Conservation (phyloP, 2,888 invertebrate genomes). For the Brassicogethes aeneus region DNA sequence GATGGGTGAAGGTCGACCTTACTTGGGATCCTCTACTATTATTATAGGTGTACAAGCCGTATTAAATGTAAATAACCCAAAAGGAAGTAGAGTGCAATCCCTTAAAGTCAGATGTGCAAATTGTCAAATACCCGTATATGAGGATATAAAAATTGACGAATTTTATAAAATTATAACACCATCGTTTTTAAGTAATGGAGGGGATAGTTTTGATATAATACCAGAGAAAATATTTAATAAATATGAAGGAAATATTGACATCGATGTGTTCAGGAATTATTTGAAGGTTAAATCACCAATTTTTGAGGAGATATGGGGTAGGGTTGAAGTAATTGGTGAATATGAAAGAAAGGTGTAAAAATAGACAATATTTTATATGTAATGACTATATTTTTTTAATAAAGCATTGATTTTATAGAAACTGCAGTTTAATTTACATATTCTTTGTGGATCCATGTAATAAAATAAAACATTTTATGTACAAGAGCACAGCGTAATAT, state of each 20-base stretch:
- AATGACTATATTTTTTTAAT: too few species aligned
- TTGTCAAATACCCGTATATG: conserved; percentile 56
- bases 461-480: too few species aligned
- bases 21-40: too few species aligned
- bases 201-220: conserved; percentile 56
- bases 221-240: conserved; percentile 44
- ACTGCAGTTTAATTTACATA: too few species aligned
- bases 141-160: conserved; percentile 46
- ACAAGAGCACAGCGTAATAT: too few species aligned
- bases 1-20: too few species aligned
- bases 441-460: too few species aligned
- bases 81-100: conserved; percentile 50
- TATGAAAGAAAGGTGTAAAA: too few species aligned
- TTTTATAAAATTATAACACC: conserved; percentile 56
- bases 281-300: conserved; percentile 45
- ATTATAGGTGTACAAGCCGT: conserved; percentile 46
- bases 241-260: conserved; percentile 43
- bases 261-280: conserved; percentile 46
- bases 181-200: conserved; percentile 56
- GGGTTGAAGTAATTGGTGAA: conserved; percentile 37
- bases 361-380: too few species aligned
- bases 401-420: too few species aligned
- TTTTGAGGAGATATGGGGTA: conserved; percentile 45
- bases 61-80: conserved; percentile 52
- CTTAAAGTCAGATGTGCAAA: conserved; percentile 50